phyloP scores from a whole-genome alignment of 2,888 invertebrate species.

The Imbricaverruca yamaguchii region DNA sequence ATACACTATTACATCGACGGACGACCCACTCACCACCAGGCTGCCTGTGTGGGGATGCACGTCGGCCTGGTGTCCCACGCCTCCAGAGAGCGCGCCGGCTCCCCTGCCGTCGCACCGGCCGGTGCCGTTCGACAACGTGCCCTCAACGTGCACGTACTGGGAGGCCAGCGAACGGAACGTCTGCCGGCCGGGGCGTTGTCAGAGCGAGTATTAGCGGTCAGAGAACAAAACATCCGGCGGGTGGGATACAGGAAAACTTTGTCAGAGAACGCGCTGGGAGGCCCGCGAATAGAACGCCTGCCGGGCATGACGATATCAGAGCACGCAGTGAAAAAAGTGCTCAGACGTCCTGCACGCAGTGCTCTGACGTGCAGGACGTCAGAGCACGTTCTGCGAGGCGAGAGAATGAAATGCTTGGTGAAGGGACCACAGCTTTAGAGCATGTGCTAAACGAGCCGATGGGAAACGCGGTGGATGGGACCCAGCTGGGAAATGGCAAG shows the following conservation, averaged over 20 bases:
- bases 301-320: too few relatives aligned
- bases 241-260: background rate
- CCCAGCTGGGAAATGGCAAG: too few relatives aligned
- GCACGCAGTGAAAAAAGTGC: too few relatives aligned
- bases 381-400: too few relatives aligned
- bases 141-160: background rate
- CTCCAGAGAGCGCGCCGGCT: background rate
- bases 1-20: too few relatives aligned
- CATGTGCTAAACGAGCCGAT: too few relatives aligned
- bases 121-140: background rate
- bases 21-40: background rate
- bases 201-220: background rate
- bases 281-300: background rate
- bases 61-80: background rate
- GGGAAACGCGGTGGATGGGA: too few relatives aligned
- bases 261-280: background rate
- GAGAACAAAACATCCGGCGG: background rate
- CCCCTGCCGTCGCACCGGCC: background rate
- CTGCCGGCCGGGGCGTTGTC: background rate
- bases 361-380: too few relatives aligned
- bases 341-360: too few relatives aligned
- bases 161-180: slow-evolving; percentile 17
- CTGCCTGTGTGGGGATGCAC: background rate
- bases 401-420: too few relatives aligned
- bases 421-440: too few relatives aligned